Evolutionary conservation across 2,113 vertebrate species (phyloP), one percentile per base, ranked within the genome.

Genomic region (Cyanoderma ruficeps): DNA sequence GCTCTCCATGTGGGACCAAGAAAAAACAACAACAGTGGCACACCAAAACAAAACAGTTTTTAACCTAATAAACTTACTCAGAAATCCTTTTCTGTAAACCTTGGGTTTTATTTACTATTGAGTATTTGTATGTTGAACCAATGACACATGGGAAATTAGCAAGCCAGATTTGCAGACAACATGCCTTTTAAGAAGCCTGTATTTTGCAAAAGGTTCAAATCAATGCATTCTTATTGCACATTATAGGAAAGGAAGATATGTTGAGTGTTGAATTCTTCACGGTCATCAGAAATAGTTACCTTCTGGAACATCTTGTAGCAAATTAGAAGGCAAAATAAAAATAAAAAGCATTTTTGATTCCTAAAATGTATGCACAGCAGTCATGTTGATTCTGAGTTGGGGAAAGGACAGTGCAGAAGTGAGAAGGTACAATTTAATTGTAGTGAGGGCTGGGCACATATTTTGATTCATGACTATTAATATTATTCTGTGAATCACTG

Each of bases 11-110:
- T 98, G 98, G 98, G 98, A 98, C 96, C 97, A 97, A 94, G 39
- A 87, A 97, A 97, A 97, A 98, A 98, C 97, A 98, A 98, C 97
- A 97, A 97, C 95, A 61, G 97, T 72, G 91, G 96, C 96, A 96
- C 96, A 98, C 96, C 97, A 97, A 97, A 97, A 98, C 98, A 98
- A 98, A 98, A 98, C 98, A 88, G 91, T 96, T 98, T 98, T 98
- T 98, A 98, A 98, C 98, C 97, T 97, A 95, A 97, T 98, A 97
- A 97, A 98, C 97, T 97, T 97, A 93, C 96, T 93, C 94, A 94
- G 90, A 78, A 94, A 95, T 96, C 97, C 96, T 87, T 94, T 49
- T 90, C 15, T 42, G 44, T 77, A 94, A 95, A 95, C 33, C 53
- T 89, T 41, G 30, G 37, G 30, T 30, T 87, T 95, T 95, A 60